A percentile compares a stretch with the other conserved stretches of the same genome.
These are phyloP conservation scores for Ormia ochracea DNA, from an alignment of 2,888 invertebrate genomes.

Conservation along the genomic window DNA sequence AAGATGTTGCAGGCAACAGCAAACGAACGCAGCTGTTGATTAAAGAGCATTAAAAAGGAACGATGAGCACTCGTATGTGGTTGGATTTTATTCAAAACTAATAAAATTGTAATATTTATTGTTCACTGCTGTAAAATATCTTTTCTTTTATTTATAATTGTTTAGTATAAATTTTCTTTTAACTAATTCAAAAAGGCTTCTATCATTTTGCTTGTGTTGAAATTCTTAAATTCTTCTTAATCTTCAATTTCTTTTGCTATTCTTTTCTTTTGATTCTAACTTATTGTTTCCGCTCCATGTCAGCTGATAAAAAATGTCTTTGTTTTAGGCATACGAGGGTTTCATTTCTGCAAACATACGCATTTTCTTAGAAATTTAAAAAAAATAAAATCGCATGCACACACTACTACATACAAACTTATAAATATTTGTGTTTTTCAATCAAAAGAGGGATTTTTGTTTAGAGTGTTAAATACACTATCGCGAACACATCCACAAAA, in stretches of 20 bases:
- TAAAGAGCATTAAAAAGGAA: constrained; percentile 35
- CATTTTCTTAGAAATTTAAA: constrained; percentile 4
- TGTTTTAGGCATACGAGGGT: neutral
- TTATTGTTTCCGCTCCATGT: neutral
- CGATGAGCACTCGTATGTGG: neutral
- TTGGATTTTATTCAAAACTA: constrained; percentile 22
- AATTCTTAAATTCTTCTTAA: neutral
- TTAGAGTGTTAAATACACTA: neutral
- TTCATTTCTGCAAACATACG: neutral
- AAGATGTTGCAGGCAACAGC: constrained; percentile 21
- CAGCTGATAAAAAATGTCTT: neutral
- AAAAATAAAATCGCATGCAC: neutral
- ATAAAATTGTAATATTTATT: constrained; percentile 30
- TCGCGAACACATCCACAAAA: neutral
- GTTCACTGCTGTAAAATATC: neutral
- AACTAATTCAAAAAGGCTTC: neutral
- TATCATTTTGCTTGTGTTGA: neutral
- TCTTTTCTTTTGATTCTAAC: constrained; percentile 11
- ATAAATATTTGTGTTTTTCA: neutral
- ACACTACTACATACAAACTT: neutral
- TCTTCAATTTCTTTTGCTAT: neutral
- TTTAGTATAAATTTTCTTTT: neutral
- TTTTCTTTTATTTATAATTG: neutral
- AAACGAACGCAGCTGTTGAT: constrained; percentile 16
- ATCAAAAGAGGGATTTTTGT: constrained; percentile 5